A percentile compares a stretch with the other conserved stretches of the same genome.
phyloP scores from a whole-genome alignment of 2,113 vertebrate genomes.

The Apteryx mantelli region DNA sequence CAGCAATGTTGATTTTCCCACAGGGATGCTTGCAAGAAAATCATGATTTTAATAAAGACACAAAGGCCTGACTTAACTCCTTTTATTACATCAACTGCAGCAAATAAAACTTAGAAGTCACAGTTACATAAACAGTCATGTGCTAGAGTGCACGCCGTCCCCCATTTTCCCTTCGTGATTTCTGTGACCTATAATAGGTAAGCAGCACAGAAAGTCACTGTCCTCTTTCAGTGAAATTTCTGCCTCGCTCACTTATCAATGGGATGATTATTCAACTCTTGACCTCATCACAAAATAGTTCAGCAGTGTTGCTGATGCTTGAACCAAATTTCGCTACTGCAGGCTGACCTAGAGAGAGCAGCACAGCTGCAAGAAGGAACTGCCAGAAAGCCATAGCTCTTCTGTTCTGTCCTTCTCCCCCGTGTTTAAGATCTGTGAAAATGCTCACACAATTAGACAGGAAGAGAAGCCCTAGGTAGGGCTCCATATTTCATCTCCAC shows the following conservation, averaged over 20 bases:
- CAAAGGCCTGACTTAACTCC: neutral
- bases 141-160: neutral
- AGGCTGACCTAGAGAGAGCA: constrained; percentile 57
- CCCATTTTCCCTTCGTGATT: neutral
- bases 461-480: constrained; percentile 45
- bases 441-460: constrained; percentile 48
- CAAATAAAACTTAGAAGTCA: constrained; percentile 46
- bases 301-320: constrained; percentile 33
- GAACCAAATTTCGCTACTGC: constrained; percentile 42
- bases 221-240: constrained; percentile 59
- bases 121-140: constrained; percentile 32
- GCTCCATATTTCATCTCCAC: constrained; percentile 42
- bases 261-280: constrained; percentile 55
- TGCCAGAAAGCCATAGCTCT: constrained; percentile 52
- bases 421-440: constrained; percentile 52
- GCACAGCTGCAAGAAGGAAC: constrained; percentile 56
- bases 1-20: constrained; percentile 7
- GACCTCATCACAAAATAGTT: constrained; percentile 60
- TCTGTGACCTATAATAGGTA: constrained; percentile 56
- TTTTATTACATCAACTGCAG: constrained; percentile 17
- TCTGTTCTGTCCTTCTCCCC: constrained; percentile 47
- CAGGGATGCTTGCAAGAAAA: constrained; percentile 24
- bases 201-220: constrained; percentile 34
- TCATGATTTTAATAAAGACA: constrained; percentile 45
- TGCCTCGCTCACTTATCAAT: constrained; percentile 17